These are phyloP conservation scores for Chlamydotis undulata DNA, from an alignment of 2,113 vertebrate species.

Conservation along the genomic window DNA sequence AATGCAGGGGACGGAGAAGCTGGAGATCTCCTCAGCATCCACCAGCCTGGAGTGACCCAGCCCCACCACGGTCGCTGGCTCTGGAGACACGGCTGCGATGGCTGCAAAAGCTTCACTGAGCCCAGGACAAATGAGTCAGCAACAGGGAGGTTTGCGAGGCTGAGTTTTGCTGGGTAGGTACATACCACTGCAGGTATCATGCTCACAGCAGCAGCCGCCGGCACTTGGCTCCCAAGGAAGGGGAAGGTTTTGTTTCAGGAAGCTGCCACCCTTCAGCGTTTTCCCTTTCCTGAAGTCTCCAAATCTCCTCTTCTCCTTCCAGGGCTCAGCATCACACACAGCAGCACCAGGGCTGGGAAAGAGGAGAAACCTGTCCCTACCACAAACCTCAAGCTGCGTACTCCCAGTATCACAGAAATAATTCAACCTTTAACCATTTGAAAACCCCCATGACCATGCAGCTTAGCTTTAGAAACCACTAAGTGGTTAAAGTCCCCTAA, in stretches of 20 bases:
- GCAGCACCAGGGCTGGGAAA: not conserved
- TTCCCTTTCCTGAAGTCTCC: not conserved
- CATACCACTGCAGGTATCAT: not conserved
- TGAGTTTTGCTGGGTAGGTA: not conserved
- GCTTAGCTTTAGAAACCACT: not conserved
- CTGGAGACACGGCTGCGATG: not conserved
- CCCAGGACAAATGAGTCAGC: not conserved
- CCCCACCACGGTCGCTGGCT: accelerated
- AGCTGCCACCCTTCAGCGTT: not conserved
- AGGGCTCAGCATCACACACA: not conserved
- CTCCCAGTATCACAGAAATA: not conserved
- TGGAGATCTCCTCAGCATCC: not conserved
- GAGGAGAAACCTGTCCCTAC: not conserved
- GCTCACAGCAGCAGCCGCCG: not conserved
- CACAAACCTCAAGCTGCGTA: not conserved
- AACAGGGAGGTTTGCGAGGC: not conserved
- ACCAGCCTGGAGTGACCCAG: not conserved
- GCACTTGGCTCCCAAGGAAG: not conserved
- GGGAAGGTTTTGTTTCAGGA: not conserved
- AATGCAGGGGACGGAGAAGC: not conserved
- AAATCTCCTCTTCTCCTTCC: not conserved
- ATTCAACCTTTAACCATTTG: not conserved
- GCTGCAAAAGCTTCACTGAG: not conserved
- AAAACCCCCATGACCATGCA: not conserved
- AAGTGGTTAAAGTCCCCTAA: not conserved